Conservation (phyloP, 2,113 vertebrate genomes). For the Cryptotis parvus region DNA sequence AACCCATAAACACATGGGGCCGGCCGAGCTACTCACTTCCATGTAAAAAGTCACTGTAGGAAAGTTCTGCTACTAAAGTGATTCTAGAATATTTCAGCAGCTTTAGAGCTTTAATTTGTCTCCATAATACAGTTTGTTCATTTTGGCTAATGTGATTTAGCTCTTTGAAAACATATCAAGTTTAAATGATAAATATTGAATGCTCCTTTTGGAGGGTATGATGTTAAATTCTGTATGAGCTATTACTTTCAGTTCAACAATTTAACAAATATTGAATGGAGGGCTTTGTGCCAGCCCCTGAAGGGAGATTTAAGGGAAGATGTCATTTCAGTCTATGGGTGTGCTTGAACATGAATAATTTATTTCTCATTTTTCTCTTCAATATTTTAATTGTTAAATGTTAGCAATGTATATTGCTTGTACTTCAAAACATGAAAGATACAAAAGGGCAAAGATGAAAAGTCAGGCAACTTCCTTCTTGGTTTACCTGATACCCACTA, state of each 20-base stretch:
- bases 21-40: too few relatives aligned
- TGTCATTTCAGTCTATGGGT: constrained; percentile 46
- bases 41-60: background rate
- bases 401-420: background rate
- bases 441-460: background rate
- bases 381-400: constrained; percentile 44
- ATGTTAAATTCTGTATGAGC: constrained; percentile 63
- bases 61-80: constrained; percentile 13
- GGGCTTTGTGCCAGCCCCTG: constrained; percentile 24
- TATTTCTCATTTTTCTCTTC: constrained; percentile 54
- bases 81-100: constrained; percentile 29
- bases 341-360: constrained; percentile 53
- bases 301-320: constrained; percentile 36
- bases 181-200: constrained; percentile 67
- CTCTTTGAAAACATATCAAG: constrained; percentile 58
- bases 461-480: background rate
- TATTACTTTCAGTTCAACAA: constrained; percentile 69
- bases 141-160: constrained; percentile 51
- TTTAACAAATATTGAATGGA: constrained; percentile 50
- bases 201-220: background rate
- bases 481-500: background rate
- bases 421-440: background rate
- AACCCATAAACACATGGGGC: too few relatives aligned
- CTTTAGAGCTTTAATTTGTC: constrained; percentile 47
- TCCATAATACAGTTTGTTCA: constrained; percentile 8